phyloP scores from a whole-genome alignment of 2,797 vertebrate species.

The Periparus ater region DNA sequence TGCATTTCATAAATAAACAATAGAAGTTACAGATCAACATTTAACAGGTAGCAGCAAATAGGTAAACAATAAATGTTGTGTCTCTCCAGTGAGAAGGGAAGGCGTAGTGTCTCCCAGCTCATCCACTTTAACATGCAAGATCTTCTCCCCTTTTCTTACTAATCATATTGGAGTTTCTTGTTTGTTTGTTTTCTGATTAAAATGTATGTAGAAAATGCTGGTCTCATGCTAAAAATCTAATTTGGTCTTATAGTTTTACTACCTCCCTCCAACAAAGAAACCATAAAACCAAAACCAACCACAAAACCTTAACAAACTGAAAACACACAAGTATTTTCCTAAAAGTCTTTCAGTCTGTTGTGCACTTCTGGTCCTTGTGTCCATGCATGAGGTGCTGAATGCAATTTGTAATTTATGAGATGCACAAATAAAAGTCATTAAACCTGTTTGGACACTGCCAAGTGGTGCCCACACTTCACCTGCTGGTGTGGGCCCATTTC shows the following conservation, averaged over 20 bases:
- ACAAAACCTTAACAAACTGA: not conserved
- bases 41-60: not conserved
- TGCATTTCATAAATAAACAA: not conserved
- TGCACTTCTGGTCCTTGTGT: not conserved
- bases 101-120: not conserved
- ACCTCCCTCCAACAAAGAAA: not conserved
- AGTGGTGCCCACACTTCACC: not conserved
- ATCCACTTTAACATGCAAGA: not conserved
- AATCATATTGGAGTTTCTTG: not conserved
- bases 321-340: not conserved
- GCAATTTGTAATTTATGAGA: not conserved
- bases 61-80: not conserved
- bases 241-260: not conserved
- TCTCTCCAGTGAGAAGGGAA: not conserved
- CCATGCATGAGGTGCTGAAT: not conserved
- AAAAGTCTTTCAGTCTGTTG: accelerated
- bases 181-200: not conserved
- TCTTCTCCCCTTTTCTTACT: not conserved
- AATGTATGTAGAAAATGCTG: not conserved
- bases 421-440: not conserved
- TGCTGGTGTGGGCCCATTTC: not conserved
- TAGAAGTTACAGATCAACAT: not conserved
- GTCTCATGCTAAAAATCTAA: not conserved
- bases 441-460: not conserved
- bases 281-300: not conserved